These are phyloP conservation scores for Brachyopa scutellaris DNA, from an alignment of 2,888 invertebrate species.

Conservation along the genomic window DNA sequence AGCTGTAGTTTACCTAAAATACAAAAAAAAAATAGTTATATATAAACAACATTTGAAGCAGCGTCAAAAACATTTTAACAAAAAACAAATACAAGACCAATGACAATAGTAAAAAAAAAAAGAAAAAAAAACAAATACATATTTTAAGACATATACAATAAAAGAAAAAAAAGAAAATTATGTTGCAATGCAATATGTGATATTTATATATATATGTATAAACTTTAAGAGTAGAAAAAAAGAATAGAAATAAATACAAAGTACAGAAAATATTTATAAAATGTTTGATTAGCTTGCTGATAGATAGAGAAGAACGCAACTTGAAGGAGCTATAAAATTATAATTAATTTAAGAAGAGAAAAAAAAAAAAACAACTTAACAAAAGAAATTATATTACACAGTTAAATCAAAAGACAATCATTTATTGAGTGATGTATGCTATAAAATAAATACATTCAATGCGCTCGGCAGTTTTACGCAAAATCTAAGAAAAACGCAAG, in stretches of 20 bases:
- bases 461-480: too few relatives aligned
- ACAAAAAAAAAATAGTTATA: slow-evolving; percentile 14
- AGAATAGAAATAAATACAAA: not conserved
- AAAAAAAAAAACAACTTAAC: too few relatives aligned
- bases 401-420: not conserved
- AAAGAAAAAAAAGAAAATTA: slow-evolving; percentile 6
- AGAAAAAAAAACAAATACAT: not conserved
- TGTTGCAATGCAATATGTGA: slow-evolving; percentile 17
- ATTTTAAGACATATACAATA: slow-evolving; percentile 28
- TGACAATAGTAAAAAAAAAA: slow-evolving; percentile 5
- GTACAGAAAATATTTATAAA: not conserved
- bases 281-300: slow-evolving; percentile 28
- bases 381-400: not conserved
- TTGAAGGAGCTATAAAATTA: slow-evolving; percentile 18
- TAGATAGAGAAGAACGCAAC: slow-evolving; percentile 16
- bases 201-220: not conserved
- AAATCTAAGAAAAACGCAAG: not conserved
- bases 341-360: too few relatives aligned
- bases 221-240: too few relatives aligned
- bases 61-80: slow-evolving; percentile 29
- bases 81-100: slow-evolving; percentile 48
- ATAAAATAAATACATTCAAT: not conserved
- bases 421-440: not conserved
- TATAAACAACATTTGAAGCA: slow-evolving; percentile 36
- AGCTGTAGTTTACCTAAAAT: slow-evolving; percentile 22